Base-by-base conservation (phyloP, 1,140 invertebrate genomes). In the Belonocnema kinseyi region DNA sequence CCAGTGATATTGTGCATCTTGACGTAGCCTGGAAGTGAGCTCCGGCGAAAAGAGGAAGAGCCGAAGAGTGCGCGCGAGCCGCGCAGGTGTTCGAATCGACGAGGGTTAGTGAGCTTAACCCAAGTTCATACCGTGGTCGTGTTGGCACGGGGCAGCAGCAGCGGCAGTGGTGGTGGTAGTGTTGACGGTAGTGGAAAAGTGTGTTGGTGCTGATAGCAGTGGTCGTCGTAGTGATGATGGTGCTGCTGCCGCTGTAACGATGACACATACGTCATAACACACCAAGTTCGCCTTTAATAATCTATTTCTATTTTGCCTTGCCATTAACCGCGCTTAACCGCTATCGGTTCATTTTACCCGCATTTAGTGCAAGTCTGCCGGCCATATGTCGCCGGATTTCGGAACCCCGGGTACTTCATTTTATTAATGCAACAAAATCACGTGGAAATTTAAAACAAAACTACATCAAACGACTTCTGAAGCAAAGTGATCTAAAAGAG, bases 51-150 rank as follows among this genome's bases (percentile, higher is more conserved):
- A 74, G 52, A 74, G 73, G 26, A 66, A 66, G 40, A 73, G 71
- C 50, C 50, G 66, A 73, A 46, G 66, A 66, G 76, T 19, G 51
- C 33, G 76, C 74, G 75, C 72, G 75, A 33, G 76, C 76, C 75
- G 75, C 80, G 80, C 78, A 80, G 79, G 75, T 85, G 82, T 78
- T 81, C 33, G 40, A 66, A 33, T 66, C 26, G 56, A 58, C 61
- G 61, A 66, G 61, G 61, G 61, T 66, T 66, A 66, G 61, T 66
- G 46, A 66, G 61, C 61, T 66, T 66, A 66, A 66, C 21, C 61
- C 61, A 66, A 66, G 61, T 66, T 66, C 61, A 66, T 66, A 66
- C 52, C 19, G 51, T 56, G 50, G 50, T 74, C 19, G 51, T 56
- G 16, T 51, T 74, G 16, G 51, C 54, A 52, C 73, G 40, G 26